Percentiles rank a stretch among this genome's conserved stretches.
Evolutionary conservation across 2,113 vertebrate genomes (phyloP).

Genomic region (Pristiophorus japonicus): DNA sequence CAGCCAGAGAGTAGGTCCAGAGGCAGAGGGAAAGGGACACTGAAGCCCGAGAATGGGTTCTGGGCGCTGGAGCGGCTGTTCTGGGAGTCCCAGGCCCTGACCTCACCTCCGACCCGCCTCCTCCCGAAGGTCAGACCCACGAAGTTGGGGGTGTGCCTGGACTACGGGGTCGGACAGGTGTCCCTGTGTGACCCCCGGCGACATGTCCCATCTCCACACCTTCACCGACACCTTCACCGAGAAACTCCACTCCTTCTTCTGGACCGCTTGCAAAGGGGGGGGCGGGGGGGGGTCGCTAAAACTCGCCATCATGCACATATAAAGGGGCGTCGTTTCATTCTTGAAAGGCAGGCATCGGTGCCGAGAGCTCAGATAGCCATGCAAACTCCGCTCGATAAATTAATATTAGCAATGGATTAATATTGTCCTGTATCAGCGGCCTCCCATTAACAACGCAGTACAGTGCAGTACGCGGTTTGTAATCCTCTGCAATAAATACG

Average conservation of each 20-base stretch:
- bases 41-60: conserved; percentile 57
- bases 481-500: too few relatives aligned
- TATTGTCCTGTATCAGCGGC: too few relatives aligned
- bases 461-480: too few relatives aligned
- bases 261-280: conserved; percentile 51
- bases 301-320: too few relatives aligned
- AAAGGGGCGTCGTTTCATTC: too few relatives aligned
- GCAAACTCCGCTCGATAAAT: too few relatives aligned
- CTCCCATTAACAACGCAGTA: too few relatives aligned
- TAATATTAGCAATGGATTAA: too few relatives aligned
- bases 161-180: conserved; percentile 59
- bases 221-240: conserved; percentile 59
- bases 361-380: too few relatives aligned
- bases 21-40: conserved; percentile 52
- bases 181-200: conserved; percentile 58
- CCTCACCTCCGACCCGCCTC: conserved; percentile 50
- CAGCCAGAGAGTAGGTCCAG: conserved; percentile 63
- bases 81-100: conserved; percentile 57
- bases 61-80: conserved; percentile 59
- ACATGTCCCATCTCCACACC: conserved; percentile 61
- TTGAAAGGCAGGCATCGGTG: too few relatives aligned
- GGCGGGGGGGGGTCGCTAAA: conserved; percentile 47
- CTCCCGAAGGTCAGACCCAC: conserved; percentile 43
- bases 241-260: conserved; percentile 60
- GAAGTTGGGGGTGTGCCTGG: conserved; percentile 54